Evolutionary conservation across 2,113 vertebrate species (phyloP).

Genomic region (Ranitomeya variabilis): DNA sequence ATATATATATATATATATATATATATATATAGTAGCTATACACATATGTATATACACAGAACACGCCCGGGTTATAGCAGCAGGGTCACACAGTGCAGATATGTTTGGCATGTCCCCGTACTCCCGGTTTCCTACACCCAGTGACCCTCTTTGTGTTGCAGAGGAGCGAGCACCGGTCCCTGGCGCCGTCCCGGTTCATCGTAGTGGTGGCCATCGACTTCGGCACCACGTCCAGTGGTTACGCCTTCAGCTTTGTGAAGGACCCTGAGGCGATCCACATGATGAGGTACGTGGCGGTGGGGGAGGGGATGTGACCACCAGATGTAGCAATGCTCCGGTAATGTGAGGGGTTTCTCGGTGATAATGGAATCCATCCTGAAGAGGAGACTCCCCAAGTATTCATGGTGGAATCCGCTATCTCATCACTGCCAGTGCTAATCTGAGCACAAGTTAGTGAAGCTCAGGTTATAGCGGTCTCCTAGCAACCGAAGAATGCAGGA

Average conservation of each 20-base stretch:
- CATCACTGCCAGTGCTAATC: background rate
- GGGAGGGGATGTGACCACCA: background rate
- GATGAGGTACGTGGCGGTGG: conserved; percentile 82
- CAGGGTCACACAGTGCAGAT: too few species aligned
- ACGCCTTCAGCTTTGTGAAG: conserved; percentile 91
- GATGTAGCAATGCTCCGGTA: too few species aligned
- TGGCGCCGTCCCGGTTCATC: conserved; percentile 72
- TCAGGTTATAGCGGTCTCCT: background rate
- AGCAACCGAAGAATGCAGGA: conserved; percentile 13
- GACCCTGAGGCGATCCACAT: conserved; percentile 94
- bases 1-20: too few species aligned
- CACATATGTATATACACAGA: too few species aligned
- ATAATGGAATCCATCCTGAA: background rate
- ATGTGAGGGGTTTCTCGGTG: too few species aligned
- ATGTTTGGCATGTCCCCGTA: too few species aligned
- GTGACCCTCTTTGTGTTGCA: conserved; percentile 61
- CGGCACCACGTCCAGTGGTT: conserved; percentile 93
- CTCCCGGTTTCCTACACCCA: background rate
- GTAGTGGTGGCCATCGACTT: conserved; percentile 96
- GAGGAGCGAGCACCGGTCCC: conserved; percentile 75
- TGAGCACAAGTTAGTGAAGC: too few species aligned
- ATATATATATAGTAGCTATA: too few species aligned
- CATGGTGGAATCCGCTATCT: background rate
- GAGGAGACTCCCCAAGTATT: background rate
- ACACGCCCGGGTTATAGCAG: too few species aligned